A percentile compares a stretch with the other conserved stretches of the same genome.
These are phyloP conservation scores for Sus cebifrons DNA, from an alignment of 2,797 vertebrate species.

Conservation along the genomic window DNA sequence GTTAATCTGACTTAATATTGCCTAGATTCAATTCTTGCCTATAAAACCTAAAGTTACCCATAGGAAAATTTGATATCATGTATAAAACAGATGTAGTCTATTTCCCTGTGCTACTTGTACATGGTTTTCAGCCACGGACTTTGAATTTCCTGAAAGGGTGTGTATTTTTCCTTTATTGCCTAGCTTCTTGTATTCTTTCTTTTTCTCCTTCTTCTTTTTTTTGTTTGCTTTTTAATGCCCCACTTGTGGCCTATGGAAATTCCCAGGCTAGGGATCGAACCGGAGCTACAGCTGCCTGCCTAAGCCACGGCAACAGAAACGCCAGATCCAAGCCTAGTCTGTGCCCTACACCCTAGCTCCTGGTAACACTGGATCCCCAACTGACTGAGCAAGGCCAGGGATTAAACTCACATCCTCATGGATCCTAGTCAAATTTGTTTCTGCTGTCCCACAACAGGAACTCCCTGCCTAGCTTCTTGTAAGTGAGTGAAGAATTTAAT, in stretches of 20 bases:
- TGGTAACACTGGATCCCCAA: no score
- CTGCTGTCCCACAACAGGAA: no score
- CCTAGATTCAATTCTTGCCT: background rate
- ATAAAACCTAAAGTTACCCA: background rate
- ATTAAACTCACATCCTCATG: no score
- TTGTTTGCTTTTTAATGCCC: no score
- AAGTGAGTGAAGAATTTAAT: conserved; percentile 51
- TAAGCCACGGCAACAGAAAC: no score
- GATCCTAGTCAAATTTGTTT: no score
- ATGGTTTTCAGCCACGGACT: background rate
- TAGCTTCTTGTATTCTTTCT: background rate
- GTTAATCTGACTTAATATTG: background rate
- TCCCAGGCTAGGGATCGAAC: no score
- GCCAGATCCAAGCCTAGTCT: no score
- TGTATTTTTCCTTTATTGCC: background rate
- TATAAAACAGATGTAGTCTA: background rate
- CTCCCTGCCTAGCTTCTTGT: background rate
- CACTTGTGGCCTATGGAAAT: no score
- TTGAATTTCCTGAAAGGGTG: conserved; percentile 29
- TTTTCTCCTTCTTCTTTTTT: background rate
- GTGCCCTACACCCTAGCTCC: no score
- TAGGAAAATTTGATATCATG: background rate
- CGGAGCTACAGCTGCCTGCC: no score
- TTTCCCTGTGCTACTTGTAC: background rate
- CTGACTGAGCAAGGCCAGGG: no score